A percentile compares a stretch with the other conserved stretches of the same genome.
phyloP scores from a whole-genome alignment of 2,113 vertebrate genomes.

The Myiopsitta monachus region DNA sequence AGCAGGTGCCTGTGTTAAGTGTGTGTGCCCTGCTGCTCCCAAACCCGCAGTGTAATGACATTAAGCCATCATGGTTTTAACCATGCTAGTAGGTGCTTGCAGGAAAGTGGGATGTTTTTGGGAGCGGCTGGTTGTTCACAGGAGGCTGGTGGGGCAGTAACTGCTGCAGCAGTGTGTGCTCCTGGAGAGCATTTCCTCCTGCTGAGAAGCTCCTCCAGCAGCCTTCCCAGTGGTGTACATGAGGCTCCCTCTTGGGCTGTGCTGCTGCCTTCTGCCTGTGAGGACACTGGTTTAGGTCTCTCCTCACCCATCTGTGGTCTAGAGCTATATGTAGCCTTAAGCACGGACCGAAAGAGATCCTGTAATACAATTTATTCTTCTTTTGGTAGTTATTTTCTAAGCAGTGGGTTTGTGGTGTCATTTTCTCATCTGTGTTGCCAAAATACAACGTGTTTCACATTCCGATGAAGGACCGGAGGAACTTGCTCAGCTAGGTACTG shows the following conservation, averaged over 20 bases:
- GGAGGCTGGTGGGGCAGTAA: not conserved
- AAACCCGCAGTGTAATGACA: accelerated
- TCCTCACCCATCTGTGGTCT: accelerated
- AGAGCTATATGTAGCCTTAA: not conserved
- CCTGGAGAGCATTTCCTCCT: not conserved
- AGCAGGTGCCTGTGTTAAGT: not conserved
- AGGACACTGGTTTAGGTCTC: not conserved
- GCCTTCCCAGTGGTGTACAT: accelerated
- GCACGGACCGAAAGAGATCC: not conserved
- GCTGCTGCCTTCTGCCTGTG: not conserved
- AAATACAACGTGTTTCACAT: not conserved
- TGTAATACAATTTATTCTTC: not conserved
- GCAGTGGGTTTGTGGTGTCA: not conserved
- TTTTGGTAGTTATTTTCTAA: not conserved
- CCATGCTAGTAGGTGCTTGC: not conserved
- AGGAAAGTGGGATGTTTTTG: not conserved
- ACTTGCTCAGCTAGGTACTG: not conserved
- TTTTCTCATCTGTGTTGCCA: not conserved
- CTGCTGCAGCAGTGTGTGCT: not conserved
- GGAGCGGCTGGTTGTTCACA: not conserved
- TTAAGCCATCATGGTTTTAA: not conserved
- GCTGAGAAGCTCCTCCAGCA: not conserved
- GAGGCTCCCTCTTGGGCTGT: not conserved
- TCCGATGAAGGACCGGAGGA: not conserved
- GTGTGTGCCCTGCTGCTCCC: not conserved